phyloP scores from a whole-genome alignment of 2,888 invertebrate genomes.

The Cosmopolites sordidus region DNA sequence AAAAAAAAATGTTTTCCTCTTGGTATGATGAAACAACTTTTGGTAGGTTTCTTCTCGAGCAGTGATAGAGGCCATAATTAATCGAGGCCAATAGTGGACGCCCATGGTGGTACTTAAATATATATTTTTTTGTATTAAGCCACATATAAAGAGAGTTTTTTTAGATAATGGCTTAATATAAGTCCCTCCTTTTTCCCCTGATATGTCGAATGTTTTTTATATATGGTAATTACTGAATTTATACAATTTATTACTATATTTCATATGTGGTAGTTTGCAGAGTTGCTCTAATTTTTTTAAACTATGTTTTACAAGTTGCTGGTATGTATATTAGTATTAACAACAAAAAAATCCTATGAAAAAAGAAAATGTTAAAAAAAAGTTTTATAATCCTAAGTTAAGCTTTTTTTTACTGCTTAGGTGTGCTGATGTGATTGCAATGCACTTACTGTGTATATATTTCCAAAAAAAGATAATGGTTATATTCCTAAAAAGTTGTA shows the following conservation, averaged over 20 bases:
- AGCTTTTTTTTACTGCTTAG: conserved; percentile 43
- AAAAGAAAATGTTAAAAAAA: conserved; percentile 36
- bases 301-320: conserved; percentile 16
- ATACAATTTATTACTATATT: conserved; percentile 17
- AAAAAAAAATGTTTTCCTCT: too few relatives aligned
- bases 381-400: conserved; percentile 35
- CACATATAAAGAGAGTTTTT: too few relatives aligned
- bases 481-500: conserved; percentile 37
- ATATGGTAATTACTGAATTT: neutral
- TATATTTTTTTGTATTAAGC: too few relatives aligned
- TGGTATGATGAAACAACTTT: too few relatives aligned
- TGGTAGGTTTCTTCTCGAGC: too few relatives aligned
- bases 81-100: too few relatives aligned
- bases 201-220: too few relatives aligned
- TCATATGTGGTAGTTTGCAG: conserved; percentile 17
- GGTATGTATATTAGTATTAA: conserved; percentile 6
- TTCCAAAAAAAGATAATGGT: conserved; percentile 30
- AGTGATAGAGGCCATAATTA: too few relatives aligned
- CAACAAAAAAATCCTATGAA: conserved; percentile 11
- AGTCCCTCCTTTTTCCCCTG: too few relatives aligned
- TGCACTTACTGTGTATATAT: conserved; percentile 45
- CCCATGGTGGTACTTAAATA: too few relatives aligned
- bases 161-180: too few relatives aligned
- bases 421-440: conserved; percentile 47
- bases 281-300: conserved; percentile 17